Evolutionary conservation across 2,888 invertebrate genomes (phyloP), one percentile per base, ranked within the genome.

Genomic region (Mactromeris polynyma): DNA sequence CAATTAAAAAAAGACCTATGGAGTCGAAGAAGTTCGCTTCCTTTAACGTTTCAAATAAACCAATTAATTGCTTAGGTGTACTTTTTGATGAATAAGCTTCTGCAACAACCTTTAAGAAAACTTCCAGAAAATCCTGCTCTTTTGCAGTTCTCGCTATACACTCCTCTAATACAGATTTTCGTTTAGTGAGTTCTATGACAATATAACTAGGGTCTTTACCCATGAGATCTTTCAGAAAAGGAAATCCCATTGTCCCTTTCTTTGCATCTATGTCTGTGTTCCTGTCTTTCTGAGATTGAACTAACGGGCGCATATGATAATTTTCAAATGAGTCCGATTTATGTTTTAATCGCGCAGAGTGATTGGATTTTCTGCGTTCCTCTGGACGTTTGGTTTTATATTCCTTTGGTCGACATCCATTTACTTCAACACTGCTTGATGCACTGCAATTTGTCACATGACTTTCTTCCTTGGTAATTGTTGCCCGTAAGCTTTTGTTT

Each of bases 11-110:
- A n/a, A n/a, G n/a, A n/a, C n/a, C n/a, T n/a, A n/a, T n/a, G n/a
- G n/a, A n/a, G 42, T 69, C 31, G 33, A 83, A 83, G 21, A 83
- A 83, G 2, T 40, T 38, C 2, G 33, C 40, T 40, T 83, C 82
- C 42, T 83, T 83, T 26, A 83, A 83, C 3, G 82, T 26, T 69
- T 83, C 82, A 31, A 26, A n/a, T n/a, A n/a, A n/a, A n/a, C n/a
- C n/a, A n/a, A n/a, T n/a, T n/a, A n/a, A n/a, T n/a, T n/a, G n/a
- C 4, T 33, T 38, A 26, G 82, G 64, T 11, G 40, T 36, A 14
- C 40, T 69, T 6, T 38, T 33, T 4, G 54, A 83, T 9, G 14
- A 6, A 26, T 58, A 83, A 0, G 69, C 82, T 26, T 83, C 51
- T 14, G 64, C 64, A 31, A 83, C 17, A 19, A 83, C 51, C 26